Evolutionary conservation across 2,888 invertebrate genomes (phyloP).

Genomic region (Xanthostigma xanthostigma): DNA sequence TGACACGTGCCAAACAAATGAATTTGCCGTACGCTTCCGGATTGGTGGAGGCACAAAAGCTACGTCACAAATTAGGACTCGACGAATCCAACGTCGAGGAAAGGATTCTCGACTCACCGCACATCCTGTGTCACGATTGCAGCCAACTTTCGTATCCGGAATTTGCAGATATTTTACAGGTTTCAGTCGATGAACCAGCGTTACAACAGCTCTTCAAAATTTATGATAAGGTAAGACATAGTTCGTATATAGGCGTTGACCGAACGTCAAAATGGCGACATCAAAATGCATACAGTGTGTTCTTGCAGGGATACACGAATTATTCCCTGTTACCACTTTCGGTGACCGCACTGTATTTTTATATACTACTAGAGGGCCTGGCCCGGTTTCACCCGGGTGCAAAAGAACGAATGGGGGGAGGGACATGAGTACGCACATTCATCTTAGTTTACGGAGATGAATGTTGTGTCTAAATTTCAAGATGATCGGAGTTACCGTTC

Average conservation of each 20-base stretch:
- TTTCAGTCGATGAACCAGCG: conserved; percentile 37
- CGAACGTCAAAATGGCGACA: too few relatives aligned
- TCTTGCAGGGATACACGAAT: too few relatives aligned
- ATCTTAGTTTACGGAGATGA: too few relatives aligned
- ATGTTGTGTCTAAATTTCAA: too few relatives aligned
- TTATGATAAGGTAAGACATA: conserved; percentile 42
- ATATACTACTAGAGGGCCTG: too few relatives aligned
- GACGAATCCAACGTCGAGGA: conserved; percentile 39
- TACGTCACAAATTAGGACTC: conserved; percentile 60
- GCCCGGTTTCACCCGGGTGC: too few relatives aligned
- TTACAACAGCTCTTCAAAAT: conserved; percentile 47
- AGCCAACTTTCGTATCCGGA: conserved; percentile 30
- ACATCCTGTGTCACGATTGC: conserved; percentile 24
- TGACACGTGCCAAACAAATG: conserved; percentile 69
- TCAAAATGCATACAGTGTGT: too few relatives aligned
- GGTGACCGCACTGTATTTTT: too few relatives aligned
- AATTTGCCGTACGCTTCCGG: conserved; percentile 60
- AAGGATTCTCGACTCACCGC: conserved; percentile 26
- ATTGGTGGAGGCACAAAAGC: conserved; percentile 63
- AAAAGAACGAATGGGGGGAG: too few relatives aligned
- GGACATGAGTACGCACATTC: too few relatives aligned
- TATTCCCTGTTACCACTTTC: too few relatives aligned
- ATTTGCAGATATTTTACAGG: conserved; percentile 47
- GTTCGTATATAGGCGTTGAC: neutral
- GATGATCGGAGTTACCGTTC: too few relatives aligned